phyloP scores from a whole-genome alignment of 1,140 invertebrate genomes.

The Colletes gigas region DNA sequence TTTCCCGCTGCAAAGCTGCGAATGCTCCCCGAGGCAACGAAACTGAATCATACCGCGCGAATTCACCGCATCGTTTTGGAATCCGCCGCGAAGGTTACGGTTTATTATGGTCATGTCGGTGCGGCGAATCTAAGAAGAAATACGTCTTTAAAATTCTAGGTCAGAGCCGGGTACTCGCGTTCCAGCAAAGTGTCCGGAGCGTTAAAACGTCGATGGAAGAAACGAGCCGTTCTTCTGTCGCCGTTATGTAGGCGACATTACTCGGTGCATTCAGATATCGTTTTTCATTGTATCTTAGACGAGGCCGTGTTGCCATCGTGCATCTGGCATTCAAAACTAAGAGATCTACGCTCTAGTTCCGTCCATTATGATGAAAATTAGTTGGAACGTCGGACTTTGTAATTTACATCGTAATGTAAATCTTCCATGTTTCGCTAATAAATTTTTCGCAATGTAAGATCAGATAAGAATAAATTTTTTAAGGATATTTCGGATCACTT shows the following conservation, averaged over 20 bases:
- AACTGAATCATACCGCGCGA: conserved; percentile 12
- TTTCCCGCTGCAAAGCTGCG: too few relatives aligned
- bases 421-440: too few relatives aligned
- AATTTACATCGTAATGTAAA: too few relatives aligned
- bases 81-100: conserved; percentile 32
- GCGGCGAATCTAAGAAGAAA: conserved; percentile 11
- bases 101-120: conserved; percentile 35
- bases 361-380: neutral
- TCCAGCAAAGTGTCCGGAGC: conserved; percentile 2
- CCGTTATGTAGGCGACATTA: conserved; percentile 16
- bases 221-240: neutral
- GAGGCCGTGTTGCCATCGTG: neutral
- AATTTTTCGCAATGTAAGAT: too few relatives aligned
- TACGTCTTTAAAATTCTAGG: conserved; percentile 47
- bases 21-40: neutral
- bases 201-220: conserved; percentile 19
- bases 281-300: conserved; percentile 34
- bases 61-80: conserved; percentile 14
- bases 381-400: neutral
- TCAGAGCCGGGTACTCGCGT: conserved; percentile 23
- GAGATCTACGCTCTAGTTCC: neutral
- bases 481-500: too few relatives aligned
- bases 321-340: conserved; percentile 3
- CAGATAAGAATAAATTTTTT: too few relatives aligned
- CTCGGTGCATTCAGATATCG: conserved; percentile 26